Percentiles rank a stretch among this genome's conserved stretches.
These are phyloP conservation scores for Mesoclemmys tuberculata DNA, from an alignment of 2,113 vertebrate species.

Conservation along the genomic window DNA sequence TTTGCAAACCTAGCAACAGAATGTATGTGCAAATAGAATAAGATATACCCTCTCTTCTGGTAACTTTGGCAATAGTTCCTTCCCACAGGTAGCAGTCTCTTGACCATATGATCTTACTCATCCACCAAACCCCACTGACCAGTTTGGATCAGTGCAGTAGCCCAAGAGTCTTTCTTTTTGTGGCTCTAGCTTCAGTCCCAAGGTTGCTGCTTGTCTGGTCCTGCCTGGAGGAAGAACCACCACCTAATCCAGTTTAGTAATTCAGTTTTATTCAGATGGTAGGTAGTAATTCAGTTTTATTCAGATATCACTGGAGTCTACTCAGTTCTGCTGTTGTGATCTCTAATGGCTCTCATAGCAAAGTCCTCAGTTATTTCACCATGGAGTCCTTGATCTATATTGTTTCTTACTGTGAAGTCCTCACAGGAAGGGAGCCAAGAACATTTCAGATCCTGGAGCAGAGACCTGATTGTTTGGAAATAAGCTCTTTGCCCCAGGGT, in stretches of 20 bases:
- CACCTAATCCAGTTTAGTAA: neutral
- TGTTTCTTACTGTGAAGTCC: too few relatives aligned
- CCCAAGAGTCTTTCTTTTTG: accelerated
- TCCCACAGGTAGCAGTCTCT: neutral
- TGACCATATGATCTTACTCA: neutral
- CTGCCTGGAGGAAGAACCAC: neutral
- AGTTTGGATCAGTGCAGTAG: neutral
- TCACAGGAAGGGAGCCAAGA: too few relatives aligned
- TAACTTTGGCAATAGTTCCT: neutral
- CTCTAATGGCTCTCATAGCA: too few relatives aligned
- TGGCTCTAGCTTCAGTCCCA: neutral
- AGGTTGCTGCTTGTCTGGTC: neutral
- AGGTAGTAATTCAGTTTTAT: too few relatives aligned
- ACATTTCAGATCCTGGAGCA: too few relatives aligned
- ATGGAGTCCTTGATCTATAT: too few relatives aligned
- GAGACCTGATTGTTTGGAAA: too few relatives aligned
- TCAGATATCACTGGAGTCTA: too few relatives aligned
- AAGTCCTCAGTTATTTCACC: too few relatives aligned
- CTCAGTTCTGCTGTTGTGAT: too few relatives aligned
- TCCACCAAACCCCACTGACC: neutral
- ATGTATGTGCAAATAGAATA: neutral
- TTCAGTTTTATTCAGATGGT: too few relatives aligned
- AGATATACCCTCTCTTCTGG: neutral
- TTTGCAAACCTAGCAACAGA: neutral
- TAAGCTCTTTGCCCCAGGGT: too few relatives aligned